Conservation (phyloP, 2,888 invertebrate genomes). For the Sinohyriopsis cumingii region DNA sequence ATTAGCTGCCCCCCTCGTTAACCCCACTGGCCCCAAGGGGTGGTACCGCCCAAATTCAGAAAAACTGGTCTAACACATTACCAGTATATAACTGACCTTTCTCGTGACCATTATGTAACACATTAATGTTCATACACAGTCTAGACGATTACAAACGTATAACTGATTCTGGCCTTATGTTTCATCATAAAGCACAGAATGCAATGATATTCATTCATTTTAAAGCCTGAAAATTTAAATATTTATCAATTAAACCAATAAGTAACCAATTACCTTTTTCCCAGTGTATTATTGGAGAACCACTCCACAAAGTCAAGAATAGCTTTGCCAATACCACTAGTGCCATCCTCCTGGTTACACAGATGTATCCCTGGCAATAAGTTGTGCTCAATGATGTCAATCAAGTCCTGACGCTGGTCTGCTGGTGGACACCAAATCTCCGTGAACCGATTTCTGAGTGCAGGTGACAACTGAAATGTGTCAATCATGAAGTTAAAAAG, state of each 20-base stretch:
- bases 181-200: background rate
- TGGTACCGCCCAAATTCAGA: too few species aligned
- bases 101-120: too few species aligned
- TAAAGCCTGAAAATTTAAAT: background rate
- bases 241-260: slow-evolving; percentile 23
- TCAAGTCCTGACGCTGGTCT: slow-evolving; percentile 79
- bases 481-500: too few species aligned
- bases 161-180: too few species aligned
- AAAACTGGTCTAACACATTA: too few species aligned
- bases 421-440: slow-evolving; percentile 94
- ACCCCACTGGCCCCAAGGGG: too few species aligned
- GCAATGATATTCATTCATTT: too few species aligned
- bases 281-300: slow-evolving; percentile 82
- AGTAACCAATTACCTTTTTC: slow-evolving; percentile 74
- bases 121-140: too few species aligned
- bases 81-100: too few species aligned
- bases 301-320: slow-evolving; percentile 88
- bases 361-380: slow-evolving; percentile 76
- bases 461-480: slow-evolving; percentile 85
- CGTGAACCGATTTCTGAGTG: slow-evolving; percentile 96
- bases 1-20: too few species aligned
- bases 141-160: too few species aligned
- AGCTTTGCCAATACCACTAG: slow-evolving; percentile 76
- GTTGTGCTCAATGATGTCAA: slow-evolving; percentile 87
- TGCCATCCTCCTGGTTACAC: slow-evolving; percentile 74